Conservation (phyloP, 2,888 invertebrate species). For the Flexamia atlantica region DNA sequence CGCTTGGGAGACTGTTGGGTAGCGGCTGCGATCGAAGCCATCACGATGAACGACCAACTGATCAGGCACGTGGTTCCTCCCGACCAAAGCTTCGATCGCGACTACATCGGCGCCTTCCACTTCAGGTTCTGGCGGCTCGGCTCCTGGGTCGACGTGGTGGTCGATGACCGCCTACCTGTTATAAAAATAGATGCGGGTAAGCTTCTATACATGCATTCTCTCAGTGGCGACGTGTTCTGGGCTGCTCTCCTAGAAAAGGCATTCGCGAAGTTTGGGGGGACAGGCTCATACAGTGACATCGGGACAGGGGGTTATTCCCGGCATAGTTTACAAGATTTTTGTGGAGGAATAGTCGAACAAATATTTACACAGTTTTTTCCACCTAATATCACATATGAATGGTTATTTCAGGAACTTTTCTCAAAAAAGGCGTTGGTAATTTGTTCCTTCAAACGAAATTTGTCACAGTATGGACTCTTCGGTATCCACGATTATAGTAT, state of each 20-base stretch:
- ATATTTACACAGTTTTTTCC: no score
- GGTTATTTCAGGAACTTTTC: no score
- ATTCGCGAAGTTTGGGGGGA: no score
- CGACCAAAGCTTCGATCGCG: neutral
- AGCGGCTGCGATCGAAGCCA: neutral
- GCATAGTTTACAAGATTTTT: no score
- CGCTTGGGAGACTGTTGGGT: neutral
- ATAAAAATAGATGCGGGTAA: neutral
- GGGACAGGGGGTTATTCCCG: no score
- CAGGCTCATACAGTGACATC: no score
- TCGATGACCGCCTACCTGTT: neutral
- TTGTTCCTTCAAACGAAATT: no score
- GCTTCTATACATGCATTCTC: neutral
- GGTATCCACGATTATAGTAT: neutral
- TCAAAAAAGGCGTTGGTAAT: no score
- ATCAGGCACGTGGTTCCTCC: neutral
- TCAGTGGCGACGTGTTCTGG: neutral
- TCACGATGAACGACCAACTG: neutral
- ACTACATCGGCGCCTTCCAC: neutral
- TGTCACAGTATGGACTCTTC: no score
- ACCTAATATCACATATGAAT: no score
- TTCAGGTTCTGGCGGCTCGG: neutral
- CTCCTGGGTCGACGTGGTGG: neutral
- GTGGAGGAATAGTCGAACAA: no score
- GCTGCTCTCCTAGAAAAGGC: neutral